Percentiles rank a stretch among this genome's conserved stretches.
Conservation (phyloP, 2,113 vertebrate species). For the Aspiorhynchus laticeps region DNA sequence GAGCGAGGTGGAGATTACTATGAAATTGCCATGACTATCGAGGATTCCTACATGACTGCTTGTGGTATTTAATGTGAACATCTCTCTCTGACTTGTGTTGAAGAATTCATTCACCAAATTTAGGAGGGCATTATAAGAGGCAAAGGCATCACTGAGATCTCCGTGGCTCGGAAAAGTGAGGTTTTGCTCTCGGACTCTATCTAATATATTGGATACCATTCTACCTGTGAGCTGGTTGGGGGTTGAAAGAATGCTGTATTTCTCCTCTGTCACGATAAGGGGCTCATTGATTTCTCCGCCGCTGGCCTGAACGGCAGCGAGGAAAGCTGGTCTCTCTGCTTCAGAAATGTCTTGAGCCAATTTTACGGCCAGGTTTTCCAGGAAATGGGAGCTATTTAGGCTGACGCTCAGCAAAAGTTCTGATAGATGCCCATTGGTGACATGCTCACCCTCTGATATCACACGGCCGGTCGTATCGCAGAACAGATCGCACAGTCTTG, state of each 20-base stretch:
- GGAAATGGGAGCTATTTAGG: slow-evolving; percentile 47
- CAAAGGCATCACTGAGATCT: slow-evolving; percentile 47
- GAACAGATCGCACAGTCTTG: slow-evolving; percentile 65
- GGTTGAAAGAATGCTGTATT: slow-evolving; percentile 61
- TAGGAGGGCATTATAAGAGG: slow-evolving; percentile 54
- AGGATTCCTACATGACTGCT: slow-evolving; percentile 65
- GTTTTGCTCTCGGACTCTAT: slow-evolving; percentile 42
- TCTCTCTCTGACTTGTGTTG: slow-evolving; percentile 14
- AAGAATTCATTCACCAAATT: slow-evolving; percentile 44
- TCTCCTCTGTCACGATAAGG: slow-evolving; percentile 48
- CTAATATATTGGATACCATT: slow-evolving; percentile 58
- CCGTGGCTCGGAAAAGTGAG: slow-evolving; percentile 35
- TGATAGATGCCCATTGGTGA: slow-evolving; percentile 58
- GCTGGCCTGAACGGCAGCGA: slow-evolving; percentile 18
- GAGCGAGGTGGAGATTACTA: slow-evolving; percentile 71
- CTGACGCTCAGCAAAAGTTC: slow-evolving; percentile 60
- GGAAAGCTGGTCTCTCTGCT: slow-evolving; percentile 44
- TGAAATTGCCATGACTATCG: slow-evolving; percentile 64
- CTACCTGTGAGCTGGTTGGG: slow-evolving; percentile 55
- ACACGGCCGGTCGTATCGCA: slow-evolving; percentile 40
- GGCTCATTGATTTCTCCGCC: slow-evolving; percentile 55
- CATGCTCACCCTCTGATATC: slow-evolving; percentile 54
- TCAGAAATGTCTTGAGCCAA: slow-evolving; percentile 62
- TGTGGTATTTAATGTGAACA: slow-evolving; percentile 30
- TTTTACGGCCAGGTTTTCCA: slow-evolving; percentile 58